Evolutionary conservation across 2,113 vertebrate genomes (phyloP).

Genomic region (Psilopsiagon aurifrons): DNA sequence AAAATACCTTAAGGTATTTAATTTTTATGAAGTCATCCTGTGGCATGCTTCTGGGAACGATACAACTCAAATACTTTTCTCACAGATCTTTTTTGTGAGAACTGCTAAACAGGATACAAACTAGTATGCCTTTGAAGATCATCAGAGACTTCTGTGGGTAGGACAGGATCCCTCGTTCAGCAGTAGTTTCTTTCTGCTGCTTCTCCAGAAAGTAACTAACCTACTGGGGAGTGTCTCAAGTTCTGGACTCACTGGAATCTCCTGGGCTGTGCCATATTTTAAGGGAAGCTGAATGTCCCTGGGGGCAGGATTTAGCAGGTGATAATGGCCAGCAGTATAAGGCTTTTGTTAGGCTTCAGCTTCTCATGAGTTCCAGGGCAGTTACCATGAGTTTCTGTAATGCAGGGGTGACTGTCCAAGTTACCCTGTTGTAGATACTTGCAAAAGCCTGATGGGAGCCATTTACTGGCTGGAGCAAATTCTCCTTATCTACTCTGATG

Average conservation of each 20-base stretch:
- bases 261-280: background rate
- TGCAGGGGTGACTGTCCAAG: background rate
- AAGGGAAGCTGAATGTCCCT: background rate
- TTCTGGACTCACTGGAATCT: background rate
- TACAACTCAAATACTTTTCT: background rate
- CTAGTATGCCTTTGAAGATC: background rate
- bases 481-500: background rate
- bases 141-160: background rate
- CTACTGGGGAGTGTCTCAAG: accelerated
- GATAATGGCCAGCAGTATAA: background rate
- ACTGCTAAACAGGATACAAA: background rate
- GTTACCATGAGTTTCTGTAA: background rate
- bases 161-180: background rate
- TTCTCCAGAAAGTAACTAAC: background rate
- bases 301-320: background rate
- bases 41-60: background rate
- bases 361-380: background rate
- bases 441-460: background rate
- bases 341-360: background rate
- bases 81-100: background rate
- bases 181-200: background rate
- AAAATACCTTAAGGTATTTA: background rate
- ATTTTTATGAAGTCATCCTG: background rate
- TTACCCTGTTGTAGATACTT: background rate
- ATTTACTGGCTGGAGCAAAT: background rate